These are phyloP conservation scores for Reinhardtius hippoglossoides DNA, from an alignment of 2,113 vertebrate species.

Conservation along the genomic window DNA sequence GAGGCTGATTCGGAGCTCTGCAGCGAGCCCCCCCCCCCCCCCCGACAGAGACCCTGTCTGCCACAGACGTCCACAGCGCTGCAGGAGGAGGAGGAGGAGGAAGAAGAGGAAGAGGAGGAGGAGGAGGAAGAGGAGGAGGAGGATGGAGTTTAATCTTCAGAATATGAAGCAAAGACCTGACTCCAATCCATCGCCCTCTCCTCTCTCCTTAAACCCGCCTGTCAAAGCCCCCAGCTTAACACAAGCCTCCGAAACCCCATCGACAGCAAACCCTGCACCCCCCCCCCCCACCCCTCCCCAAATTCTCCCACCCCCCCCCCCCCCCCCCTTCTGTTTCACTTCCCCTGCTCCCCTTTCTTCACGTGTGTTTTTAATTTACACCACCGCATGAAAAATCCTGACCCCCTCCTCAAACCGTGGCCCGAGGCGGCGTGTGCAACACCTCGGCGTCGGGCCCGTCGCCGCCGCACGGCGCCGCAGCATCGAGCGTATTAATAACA, in stretches of 20 bases:
- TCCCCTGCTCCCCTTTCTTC: background rate
- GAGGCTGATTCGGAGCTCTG: constrained; percentile 5
- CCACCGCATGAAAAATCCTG: constrained; percentile 20
- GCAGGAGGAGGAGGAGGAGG: too few relatives aligned
- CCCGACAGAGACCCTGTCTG: too few relatives aligned
- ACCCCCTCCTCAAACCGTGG: constrained; percentile 25
- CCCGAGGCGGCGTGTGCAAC: constrained; percentile 16
- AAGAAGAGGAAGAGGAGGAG: constrained; percentile 51
- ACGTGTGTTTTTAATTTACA: constrained; percentile 27
- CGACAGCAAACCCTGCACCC: constrained; percentile 49
- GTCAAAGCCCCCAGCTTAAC: constrained; percentile 69
- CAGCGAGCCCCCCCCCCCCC: too few relatives aligned
- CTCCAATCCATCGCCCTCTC: constrained; percentile 65
- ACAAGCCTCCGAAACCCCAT: constrained; percentile 60
- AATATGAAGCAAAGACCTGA: constrained; percentile 69
- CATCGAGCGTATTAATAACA: constrained; percentile 49
- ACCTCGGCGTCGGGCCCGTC: constrained; percentile 17
- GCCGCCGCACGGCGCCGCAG: background rate
- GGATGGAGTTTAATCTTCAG: constrained; percentile 69
- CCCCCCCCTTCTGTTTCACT: background rate
- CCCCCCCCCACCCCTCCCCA: background rate
- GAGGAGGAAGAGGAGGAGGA: constrained; percentile 40
- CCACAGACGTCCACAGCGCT: constrained; percentile 45
- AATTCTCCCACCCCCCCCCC: background rate
- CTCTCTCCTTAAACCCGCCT: constrained; percentile 68